phyloP scores from a whole-genome alignment of 2,888 invertebrate genomes.

The Drosophila conformis region DNA sequence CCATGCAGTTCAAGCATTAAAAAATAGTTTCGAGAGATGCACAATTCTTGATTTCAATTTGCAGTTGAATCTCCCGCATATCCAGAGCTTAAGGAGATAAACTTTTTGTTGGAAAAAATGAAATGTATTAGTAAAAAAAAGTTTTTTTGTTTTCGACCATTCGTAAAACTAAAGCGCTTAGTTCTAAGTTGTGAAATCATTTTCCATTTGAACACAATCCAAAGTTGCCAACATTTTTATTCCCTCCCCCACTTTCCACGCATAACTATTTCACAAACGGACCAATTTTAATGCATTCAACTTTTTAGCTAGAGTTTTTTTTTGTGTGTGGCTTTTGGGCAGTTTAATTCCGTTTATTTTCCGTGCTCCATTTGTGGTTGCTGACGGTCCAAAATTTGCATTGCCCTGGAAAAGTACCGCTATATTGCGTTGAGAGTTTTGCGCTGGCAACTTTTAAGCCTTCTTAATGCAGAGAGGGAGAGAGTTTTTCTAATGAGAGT shows the following conservation, averaged over 20 bases:
- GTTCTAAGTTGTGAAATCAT: conserved; percentile 18
- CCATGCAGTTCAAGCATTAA: not conserved
- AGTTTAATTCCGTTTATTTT: conserved; percentile 39
- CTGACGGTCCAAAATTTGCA: conserved; percentile 30
- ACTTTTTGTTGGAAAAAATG: not conserved
- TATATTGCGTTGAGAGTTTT: conserved; percentile 28
- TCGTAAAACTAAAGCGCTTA: conserved; percentile 18
- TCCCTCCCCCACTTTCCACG: not conserved
- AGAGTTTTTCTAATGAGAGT: conserved; percentile 54
- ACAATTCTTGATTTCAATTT: not conserved
- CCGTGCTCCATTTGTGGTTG: conserved; percentile 24
- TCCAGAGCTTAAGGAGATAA: not conserved
- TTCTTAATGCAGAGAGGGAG: conserved; percentile 54
- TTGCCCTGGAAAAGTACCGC: conserved; percentile 33
- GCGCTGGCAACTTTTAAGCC: conserved; percentile 68
- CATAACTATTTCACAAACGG: not conserved
- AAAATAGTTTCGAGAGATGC: not conserved
- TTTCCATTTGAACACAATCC: conserved; percentile 13
- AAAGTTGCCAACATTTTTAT: not conserved
- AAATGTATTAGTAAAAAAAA: not conserved
- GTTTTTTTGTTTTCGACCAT: not conserved
- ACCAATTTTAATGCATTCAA: conserved; percentile 32
- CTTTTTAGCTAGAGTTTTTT: conserved; percentile 3
- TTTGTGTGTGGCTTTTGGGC: conserved; percentile 11
- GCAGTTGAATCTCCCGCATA: not conserved